phyloP scores from a whole-genome alignment of 2,888 invertebrate genomes.

The Drosophila hamatofila region DNA sequence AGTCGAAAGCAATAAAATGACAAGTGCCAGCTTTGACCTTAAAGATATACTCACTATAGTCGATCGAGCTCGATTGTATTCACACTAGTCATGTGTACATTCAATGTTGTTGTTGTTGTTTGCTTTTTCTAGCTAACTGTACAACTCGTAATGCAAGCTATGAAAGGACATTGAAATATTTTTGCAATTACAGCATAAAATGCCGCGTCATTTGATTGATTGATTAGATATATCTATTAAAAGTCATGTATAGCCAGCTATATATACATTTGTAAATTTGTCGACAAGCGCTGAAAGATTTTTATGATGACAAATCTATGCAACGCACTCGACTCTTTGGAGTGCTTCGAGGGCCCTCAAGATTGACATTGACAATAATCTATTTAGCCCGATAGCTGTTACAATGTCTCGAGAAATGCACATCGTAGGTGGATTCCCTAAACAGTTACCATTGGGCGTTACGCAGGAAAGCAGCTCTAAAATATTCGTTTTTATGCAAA shows the following conservation, averaged over 20 bases:
- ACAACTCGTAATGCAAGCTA: constrained; percentile 34
- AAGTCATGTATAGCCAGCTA: neutral
- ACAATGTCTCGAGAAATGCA: constrained; percentile 60
- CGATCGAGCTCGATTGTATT: constrained; percentile 33
- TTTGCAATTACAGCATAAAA: constrained; percentile 56
- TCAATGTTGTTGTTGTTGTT: constrained; percentile 3
- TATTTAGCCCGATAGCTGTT: constrained; percentile 48
- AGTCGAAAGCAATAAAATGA: constrained; percentile 62
- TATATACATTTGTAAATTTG: constrained; percentile 6
- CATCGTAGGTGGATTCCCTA: constrained; percentile 3
- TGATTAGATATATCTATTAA: constrained; percentile 63
- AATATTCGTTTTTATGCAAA: constrained; percentile 37
- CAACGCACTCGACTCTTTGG: constrained; percentile 39
- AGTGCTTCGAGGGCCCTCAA: constrained; percentile 27
- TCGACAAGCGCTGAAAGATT: constrained; percentile 52
- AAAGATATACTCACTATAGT: constrained; percentile 20
- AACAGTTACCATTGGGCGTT: constrained; percentile 58
- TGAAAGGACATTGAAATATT: constrained; percentile 77
- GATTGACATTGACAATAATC: constrained; percentile 63
- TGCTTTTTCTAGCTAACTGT: constrained; percentile 59
- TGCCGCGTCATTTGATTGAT: constrained; percentile 65
- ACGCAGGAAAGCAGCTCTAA: constrained; percentile 31
- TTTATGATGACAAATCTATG: constrained; percentile 41
- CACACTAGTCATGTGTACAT: constrained; percentile 4
- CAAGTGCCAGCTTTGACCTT: constrained; percentile 70